Conservation (phyloP, 2,113 vertebrate species). For the Lagopus leucura region DNA sequence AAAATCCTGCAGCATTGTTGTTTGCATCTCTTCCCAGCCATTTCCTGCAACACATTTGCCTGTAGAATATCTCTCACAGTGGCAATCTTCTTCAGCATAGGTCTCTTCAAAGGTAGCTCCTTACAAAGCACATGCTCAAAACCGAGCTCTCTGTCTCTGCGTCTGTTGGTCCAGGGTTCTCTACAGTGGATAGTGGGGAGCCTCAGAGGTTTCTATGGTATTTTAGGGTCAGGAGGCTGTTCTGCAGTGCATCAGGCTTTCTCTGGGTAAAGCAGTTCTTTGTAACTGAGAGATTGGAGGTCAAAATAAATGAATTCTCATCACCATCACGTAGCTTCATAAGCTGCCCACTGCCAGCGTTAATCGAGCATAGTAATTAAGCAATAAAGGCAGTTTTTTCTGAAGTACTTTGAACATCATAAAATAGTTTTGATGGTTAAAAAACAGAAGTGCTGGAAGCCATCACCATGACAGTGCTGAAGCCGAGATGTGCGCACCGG, state of each 20-base stretch:
- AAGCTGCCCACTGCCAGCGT: constrained; percentile 33
- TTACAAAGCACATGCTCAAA: background rate
- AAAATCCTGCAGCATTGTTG: background rate
- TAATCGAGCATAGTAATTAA: background rate
- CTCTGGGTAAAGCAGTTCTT: background rate
- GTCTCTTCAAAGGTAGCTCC: background rate
- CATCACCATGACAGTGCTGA: constrained; percentile 30
- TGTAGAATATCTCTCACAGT: background rate
- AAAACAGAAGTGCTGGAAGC: background rate
- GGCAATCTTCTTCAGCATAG: background rate
- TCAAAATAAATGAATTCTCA: constrained; percentile 37
- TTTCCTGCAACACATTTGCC: constrained; percentile 13
- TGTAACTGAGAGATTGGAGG: constrained; percentile 4
- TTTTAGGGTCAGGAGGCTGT: background rate
- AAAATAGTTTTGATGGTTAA: constrained; percentile 26
- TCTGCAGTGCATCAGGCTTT: constrained; percentile 1
- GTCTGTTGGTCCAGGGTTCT: background rate
- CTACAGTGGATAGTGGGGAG: background rate
- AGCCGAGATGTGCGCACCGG: background rate
- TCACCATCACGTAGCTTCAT: background rate
- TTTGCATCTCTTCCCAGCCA: constrained; percentile 8
- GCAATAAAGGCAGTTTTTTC: constrained; percentile 35
- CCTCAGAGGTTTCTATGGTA: background rate
- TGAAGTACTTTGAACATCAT: constrained; percentile 9
- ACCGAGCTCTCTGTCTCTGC: background rate